These are phyloP conservation scores for Rhineura floridana DNA, from an alignment of 2,113 vertebrate genomes.

Conservation along the genomic window DNA sequence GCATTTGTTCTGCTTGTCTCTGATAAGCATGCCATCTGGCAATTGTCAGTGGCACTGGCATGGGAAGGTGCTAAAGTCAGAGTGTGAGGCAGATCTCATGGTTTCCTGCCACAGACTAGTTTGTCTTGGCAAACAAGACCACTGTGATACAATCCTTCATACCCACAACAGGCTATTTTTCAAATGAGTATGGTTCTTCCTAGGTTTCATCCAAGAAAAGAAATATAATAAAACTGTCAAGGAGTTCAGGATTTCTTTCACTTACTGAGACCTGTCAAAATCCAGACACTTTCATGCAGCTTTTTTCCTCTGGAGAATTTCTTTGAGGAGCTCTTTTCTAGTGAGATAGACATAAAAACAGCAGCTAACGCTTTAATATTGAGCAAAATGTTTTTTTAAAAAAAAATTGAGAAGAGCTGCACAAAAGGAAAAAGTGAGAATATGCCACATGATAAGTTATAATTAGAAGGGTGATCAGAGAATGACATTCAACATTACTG, in stretches of 20 bases:
- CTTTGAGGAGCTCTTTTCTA: not conserved
- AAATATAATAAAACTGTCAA: slow-evolving; percentile 4
- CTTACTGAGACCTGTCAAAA: not conserved
- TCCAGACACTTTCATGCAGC: slow-evolving; percentile 14
- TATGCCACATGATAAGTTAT: not conserved
- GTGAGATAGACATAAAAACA: slow-evolving; percentile 20
- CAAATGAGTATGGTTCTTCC: not conserved
- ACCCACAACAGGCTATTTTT: not conserved
- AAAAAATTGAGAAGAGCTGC: slow-evolving; percentile 15
- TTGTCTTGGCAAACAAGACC: not conserved
- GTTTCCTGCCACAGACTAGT: not conserved
- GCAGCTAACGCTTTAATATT: not conserved
- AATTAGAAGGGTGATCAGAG: slow-evolving; percentile 5
- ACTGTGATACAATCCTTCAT: not conserved
- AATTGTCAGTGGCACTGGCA: too few species aligned
- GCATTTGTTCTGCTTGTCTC: not conserved
- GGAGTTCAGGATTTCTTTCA: not conserved
- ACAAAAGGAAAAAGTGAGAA: not conserved
- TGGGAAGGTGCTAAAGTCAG: not conserved
- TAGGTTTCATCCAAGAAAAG: not conserved
- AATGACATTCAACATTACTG: not conserved
- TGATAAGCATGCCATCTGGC: not conserved
- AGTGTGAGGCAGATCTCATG: too few species aligned
- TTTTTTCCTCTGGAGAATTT: slow-evolving; percentile 1
- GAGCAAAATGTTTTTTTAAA: slow-evolving; percentile 15